Evolutionary conservation across 2,797 vertebrate species (phyloP), one percentile per base, ranked within the genome.

Genomic region (Apogon hyalosoma): DNA sequence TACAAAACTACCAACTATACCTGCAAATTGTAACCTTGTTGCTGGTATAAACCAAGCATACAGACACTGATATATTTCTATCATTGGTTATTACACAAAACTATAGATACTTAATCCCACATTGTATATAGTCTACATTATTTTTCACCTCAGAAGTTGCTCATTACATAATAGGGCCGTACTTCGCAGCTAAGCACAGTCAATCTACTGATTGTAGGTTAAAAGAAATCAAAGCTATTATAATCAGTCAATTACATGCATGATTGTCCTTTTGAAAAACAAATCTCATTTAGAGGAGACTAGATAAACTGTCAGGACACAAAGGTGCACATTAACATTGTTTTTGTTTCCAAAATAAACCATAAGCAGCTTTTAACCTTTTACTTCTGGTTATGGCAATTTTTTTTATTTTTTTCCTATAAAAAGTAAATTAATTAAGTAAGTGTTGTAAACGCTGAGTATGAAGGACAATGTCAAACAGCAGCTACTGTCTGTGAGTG

Each of bases 351-450:
- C 5, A 39, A 15, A 41, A 48, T 15, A 51, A 24, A n/a, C 12
- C 50, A 54, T 40, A 24, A 73, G 70, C 54, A 65, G 41, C 58
- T 56, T 77, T 57, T 59, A 28, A 80, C 61, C 51, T 53, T 31
- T 11, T 54, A 39, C 16, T 58, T 53, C 1, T 46, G 43, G 52
- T 67, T 33, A 53, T 28, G 19, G 6, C 16, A 9, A 2, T 1
- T 33, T 78, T 62, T 50, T 49, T n/a, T n/a, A n/a, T n/a, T n/a
- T 24, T 24, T 24, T 24, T 24, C 21, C 21, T 24, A 39, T 65
- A 33, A 71, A 73, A 63, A 78, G 21, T 31, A 6, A 62, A 75
- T 77, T 52, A 74, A 81, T 79, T 28, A 57, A 77, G 69, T 43
- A 66, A 65, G 10, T 43, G 49, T 56, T 65, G 54, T 57, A 63